Evolutionary conservation across 2,888 invertebrate species (phyloP), one percentile per base, ranked within the genome.

Genomic region (Drosophila kambysellisi): DNA sequence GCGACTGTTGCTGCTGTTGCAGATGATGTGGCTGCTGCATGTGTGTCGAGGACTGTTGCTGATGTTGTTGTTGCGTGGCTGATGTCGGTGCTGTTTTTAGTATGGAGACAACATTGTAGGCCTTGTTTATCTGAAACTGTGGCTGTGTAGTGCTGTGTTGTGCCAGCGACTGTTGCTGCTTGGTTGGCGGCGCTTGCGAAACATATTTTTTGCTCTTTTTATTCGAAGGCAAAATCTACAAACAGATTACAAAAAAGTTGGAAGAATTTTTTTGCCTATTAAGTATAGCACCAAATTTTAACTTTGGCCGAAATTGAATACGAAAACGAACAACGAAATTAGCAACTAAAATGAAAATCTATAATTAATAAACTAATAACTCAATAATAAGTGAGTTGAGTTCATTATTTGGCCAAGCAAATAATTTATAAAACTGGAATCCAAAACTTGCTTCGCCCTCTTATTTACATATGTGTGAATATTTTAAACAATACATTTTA

Each of bases 191-290:
- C 65, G 79, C 70, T 75, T 84, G 79, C 70, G 84, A 80, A 60
- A 79, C 71, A 83, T 89, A 91, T 81, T 91, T 91, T 84, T 91
- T 89, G 74, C 75, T 81, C 76, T 91, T 91, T 89, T 91, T 91
- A 79, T 81, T 83, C 72, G 91, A 64, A 69, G 85, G 78, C 80
- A 91, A 83, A 73, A 91, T 91, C 91, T 91, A 91, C 81, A 91
- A 91, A 91, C 87, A 82, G 60, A 84, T 84, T 60, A 77, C 76
- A 89, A 87, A 72, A 88, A 85, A 76, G 51, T 70, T 67, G 67
- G 51, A 66, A 46, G 46, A 15, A 20, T 63, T 74, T 60, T 39
- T 32, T 33, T 17, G 25, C 15, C 60, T 35, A 35, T 56, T 29
- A 48, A 57, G 37, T 29, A 29, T 35, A 46, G 54, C 43, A 62